Evolutionary conservation across 2,113 vertebrate genomes (phyloP).

Genomic region (Myotis lucifugus): DNA sequence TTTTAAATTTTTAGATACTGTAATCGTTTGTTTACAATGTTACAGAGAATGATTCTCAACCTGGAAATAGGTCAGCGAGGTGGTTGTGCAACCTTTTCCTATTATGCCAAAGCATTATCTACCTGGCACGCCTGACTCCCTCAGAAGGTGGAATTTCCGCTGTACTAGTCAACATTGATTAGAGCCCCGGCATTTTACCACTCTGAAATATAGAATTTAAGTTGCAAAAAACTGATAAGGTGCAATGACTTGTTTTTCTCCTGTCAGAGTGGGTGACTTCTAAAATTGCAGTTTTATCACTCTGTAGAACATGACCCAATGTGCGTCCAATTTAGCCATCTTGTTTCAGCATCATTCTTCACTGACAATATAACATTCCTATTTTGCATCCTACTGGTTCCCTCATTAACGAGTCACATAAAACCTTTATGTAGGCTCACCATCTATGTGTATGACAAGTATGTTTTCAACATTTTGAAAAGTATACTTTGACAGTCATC

Average conservation of each 20-base stretch:
- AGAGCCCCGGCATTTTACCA: not conserved
- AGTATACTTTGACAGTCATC: not conserved
- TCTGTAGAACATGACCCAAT: not conserved
- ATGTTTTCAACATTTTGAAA: not conserved
- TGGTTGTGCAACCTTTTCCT: not conserved
- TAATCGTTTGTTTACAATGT: not conserved
- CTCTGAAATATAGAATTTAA: not conserved
- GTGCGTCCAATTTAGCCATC: not conserved
- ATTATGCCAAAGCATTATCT: not conserved
- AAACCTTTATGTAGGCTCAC: not conserved
- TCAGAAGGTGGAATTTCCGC: not conserved
- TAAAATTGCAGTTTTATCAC: not conserved
- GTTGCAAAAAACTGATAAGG: not conserved
- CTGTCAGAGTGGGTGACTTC: not conserved
- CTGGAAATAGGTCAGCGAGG: not conserved
- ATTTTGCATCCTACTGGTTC: not conserved
- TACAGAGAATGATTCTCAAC: not conserved
- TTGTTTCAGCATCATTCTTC: not conserved
- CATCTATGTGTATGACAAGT: not conserved
- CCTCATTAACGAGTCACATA: not conserved
- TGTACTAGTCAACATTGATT: not conserved
- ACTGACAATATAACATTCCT: not conserved
- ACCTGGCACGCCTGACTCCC: not conserved
- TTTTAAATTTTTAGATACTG: not conserved
- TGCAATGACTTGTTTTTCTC: not conserved